These are phyloP conservation scores for Papilio aristodemus DNA, from an alignment of 1,140 invertebrate species.

Conservation along the genomic window DNA sequence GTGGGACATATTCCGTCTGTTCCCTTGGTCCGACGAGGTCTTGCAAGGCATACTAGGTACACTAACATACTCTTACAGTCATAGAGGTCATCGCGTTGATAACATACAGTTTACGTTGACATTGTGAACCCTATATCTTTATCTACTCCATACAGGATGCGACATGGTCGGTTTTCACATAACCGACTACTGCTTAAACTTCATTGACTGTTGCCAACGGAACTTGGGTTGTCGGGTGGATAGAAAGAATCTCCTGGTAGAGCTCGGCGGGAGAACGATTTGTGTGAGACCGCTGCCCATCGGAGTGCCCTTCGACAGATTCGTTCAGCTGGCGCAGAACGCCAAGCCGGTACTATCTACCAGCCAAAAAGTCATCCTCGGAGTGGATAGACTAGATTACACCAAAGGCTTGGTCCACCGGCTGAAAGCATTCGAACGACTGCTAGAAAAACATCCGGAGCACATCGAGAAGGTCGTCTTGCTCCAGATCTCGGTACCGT, in stretches of 20 bases:
- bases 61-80: constrained; percentile 22
- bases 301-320: constrained; percentile 93
- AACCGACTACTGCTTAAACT: constrained; percentile 94
- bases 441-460: constrained; percentile 92
- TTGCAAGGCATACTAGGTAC: constrained; percentile 91
- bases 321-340: constrained; percentile 89
- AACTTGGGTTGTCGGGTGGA: constrained; percentile 93
- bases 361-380: constrained; percentile 90
- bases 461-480: constrained; percentile 91
- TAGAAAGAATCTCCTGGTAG: constrained; percentile 91
- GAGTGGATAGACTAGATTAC: constrained; percentile 94
- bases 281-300: constrained; percentile 91
- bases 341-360: constrained; percentile 87
- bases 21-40: constrained; percentile 95
- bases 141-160: constrained; percentile 82
- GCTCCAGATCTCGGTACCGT: constrained; percentile 93
- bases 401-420: constrained; percentile 94
- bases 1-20: constrained; percentile 94
- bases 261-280: constrained; percentile 92
- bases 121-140: constrained; percentile 32
- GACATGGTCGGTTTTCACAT: constrained; percentile 96
- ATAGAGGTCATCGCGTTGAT: constrained; percentile 18
- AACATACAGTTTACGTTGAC: constrained; percentile 20
- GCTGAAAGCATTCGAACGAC: constrained; percentile 90
- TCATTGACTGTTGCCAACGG: constrained; percentile 94